These are phyloP conservation scores for Crypturellus undulatus DNA, from an alignment of 2,113 vertebrate species.

Conservation along the genomic window DNA sequence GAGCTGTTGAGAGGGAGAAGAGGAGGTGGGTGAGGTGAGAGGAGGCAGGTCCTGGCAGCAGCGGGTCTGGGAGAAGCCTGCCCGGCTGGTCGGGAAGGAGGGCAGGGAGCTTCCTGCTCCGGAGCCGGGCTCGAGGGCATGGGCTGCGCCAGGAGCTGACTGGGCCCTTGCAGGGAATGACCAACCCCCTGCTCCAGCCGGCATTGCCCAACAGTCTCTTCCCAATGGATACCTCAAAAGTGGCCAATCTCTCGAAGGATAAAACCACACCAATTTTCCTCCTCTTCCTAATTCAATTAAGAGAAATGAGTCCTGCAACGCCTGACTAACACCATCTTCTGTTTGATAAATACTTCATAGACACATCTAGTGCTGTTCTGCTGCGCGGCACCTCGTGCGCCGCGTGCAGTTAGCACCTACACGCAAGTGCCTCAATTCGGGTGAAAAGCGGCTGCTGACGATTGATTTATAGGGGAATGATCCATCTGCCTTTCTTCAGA, in stretches of 20 bases:
- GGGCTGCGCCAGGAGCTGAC: slow-evolving; percentile 47
- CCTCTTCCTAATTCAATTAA: slow-evolving; percentile 71
- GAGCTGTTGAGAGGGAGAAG: slow-evolving; percentile 64
- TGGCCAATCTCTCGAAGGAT: slow-evolving; percentile 61
- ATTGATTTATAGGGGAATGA: slow-evolving; percentile 47
- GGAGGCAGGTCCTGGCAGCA: slow-evolving; percentile 57
- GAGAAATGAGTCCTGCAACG: slow-evolving; percentile 35
- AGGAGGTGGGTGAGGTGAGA: slow-evolving; percentile 44
- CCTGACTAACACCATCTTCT: slow-evolving; percentile 44
- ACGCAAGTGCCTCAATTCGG: neutral
- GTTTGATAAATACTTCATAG: slow-evolving; percentile 47
- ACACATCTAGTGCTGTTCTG: neutral
- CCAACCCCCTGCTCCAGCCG: slow-evolving; percentile 18
- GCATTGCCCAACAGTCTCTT: slow-evolving; percentile 33
- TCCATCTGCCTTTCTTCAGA: slow-evolving; percentile 53
- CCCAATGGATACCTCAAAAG: slow-evolving; percentile 59
- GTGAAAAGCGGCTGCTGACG: neutral
- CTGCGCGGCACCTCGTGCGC: neutral
- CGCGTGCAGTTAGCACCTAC: neutral
- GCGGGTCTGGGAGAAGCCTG: slow-evolving; percentile 56
- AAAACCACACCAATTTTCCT: slow-evolving; percentile 63
- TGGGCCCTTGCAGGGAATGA: slow-evolving; percentile 52
- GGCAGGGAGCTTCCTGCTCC: slow-evolving; percentile 73
- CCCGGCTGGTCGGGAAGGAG: slow-evolving; percentile 51
- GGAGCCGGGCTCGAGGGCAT: slow-evolving; percentile 47